Conservation (phyloP, 2,113 vertebrate genomes). For the Paramisgurnus dabryanus region DNA sequence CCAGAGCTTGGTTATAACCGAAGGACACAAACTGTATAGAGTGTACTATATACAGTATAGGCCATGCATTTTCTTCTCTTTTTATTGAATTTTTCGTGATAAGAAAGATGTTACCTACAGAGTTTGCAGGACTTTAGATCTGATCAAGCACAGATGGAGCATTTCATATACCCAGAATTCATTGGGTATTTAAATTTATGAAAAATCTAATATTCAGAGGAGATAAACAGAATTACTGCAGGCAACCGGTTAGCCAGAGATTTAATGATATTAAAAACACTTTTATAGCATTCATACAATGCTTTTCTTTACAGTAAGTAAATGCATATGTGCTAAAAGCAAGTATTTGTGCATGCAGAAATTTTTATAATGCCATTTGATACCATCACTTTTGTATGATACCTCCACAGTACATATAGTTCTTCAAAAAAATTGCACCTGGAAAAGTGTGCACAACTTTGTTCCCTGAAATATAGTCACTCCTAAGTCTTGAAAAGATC, state of each 20-base stretch:
- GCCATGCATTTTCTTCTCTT: too few relatives aligned
- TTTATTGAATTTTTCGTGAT: too few relatives aligned
- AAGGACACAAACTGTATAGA: neutral
- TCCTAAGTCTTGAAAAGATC: neutral
- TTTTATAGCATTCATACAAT: neutral
- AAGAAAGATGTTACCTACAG: too few relatives aligned
- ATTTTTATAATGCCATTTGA: neutral
- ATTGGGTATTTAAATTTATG: conserved; percentile 53
- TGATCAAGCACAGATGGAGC: too few relatives aligned
- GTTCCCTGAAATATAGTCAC: neutral
- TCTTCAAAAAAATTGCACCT: neutral
- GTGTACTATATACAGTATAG: too few relatives aligned
- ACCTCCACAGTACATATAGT: neutral
- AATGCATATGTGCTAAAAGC: conserved; percentile 5
- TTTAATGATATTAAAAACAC: conserved; percentile 37
- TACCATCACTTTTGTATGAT: neutral
- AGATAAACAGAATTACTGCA: conserved; percentile 35
- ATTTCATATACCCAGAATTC: conserved; percentile 31
- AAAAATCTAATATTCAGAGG: conserved; percentile 39
- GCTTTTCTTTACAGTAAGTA: neutral
- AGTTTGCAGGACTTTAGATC: too few relatives aligned
- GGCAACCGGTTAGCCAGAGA: conserved; percentile 38
- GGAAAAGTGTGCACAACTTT: neutral
- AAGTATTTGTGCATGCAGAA: neutral
- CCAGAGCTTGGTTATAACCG: neutral